These are phyloP conservation scores for Pseudocheirus occidentalis DNA, from an alignment of 2,797 vertebrate species.

Conservation along the genomic window DNA sequence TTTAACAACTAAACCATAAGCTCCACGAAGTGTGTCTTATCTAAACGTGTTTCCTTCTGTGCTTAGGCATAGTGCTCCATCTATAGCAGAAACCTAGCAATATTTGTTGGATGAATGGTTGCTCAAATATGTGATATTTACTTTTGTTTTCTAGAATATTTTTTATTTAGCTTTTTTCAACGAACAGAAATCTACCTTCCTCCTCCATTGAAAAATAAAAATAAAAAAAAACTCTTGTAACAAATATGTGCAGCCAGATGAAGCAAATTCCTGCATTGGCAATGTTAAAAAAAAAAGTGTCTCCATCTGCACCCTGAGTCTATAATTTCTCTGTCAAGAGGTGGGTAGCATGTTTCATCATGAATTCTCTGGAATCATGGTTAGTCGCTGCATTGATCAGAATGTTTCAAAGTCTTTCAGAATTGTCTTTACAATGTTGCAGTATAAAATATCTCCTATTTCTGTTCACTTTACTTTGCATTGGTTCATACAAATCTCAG, in stretches of 20 bases:
- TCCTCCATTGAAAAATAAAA: not conserved
- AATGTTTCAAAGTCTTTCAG: not conserved
- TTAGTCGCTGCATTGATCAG: not conserved
- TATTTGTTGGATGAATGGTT: not conserved
- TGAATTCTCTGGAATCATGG: not conserved
- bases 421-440: not conserved
- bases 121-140: not conserved
- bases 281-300: not conserved
- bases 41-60: not conserved
- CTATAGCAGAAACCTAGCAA: not conserved
- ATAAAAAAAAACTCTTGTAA: not conserved
- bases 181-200: not conserved
- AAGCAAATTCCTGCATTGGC: not conserved
- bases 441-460: not conserved
- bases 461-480: not conserved
- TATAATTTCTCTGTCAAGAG: not conserved
- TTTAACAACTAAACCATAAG: not conserved
- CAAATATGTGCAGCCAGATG: not conserved
- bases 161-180: not conserved
- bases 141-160: not conserved
- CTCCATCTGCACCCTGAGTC: not conserved
- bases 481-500: not conserved
- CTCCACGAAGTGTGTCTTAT: not conserved
- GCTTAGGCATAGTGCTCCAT: not conserved
- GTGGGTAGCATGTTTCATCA: not conserved